Evolutionary conservation across 2,888 invertebrate genomes (phyloP), one percentile per base, ranked within the genome.

Genomic region (Caenorhabditis doughertyi): DNA sequence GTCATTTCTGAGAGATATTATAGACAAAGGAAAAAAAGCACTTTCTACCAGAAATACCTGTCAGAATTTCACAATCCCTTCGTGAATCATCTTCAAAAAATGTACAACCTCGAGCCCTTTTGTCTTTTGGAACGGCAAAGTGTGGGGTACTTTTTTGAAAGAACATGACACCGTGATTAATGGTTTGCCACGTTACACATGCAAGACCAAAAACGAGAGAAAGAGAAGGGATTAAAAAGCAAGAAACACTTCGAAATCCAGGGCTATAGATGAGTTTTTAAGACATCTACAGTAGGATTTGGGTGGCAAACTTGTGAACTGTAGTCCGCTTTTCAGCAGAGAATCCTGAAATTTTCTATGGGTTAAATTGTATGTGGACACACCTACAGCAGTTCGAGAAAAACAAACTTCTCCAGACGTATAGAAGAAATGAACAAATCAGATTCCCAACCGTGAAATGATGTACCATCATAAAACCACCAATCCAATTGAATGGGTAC

Each of bases 151-250:
- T 72, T 64, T 62, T 60, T 39, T n/a, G n/a, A 18, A 18, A 47
- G 51, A 27, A 32, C 49, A 35, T 42, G 65, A 47, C 47, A 67
- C 56, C n/a, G 23, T 68, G 76, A 76, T 76, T 67, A 68, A 68
- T 76, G 67, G 74, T 56, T 65, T 67, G 67, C 65, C 72, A 74
- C 73, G 73, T 67, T 58, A 56, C 65, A 27, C 35, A 32, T 49
- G 32, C 32, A 18, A 25, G 29, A 29, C 5, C 27, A 16, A 16
- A 64, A 47, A 29, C 23, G 56, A 44, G 51, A 32, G 13, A 0
- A 21, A n/a, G 32, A 44, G 39, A 55, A 55, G 18, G 68, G 76
- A 76, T 67, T 68, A 76, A 42, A 68, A 53, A 76, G n/a, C 76
- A 60, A 11, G 39, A 39, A 13, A 16, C 32, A 7, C 32, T 9